Evolutionary conservation across 2,888 invertebrate species (phyloP).

Genomic region (Ophion costatus): DNA sequence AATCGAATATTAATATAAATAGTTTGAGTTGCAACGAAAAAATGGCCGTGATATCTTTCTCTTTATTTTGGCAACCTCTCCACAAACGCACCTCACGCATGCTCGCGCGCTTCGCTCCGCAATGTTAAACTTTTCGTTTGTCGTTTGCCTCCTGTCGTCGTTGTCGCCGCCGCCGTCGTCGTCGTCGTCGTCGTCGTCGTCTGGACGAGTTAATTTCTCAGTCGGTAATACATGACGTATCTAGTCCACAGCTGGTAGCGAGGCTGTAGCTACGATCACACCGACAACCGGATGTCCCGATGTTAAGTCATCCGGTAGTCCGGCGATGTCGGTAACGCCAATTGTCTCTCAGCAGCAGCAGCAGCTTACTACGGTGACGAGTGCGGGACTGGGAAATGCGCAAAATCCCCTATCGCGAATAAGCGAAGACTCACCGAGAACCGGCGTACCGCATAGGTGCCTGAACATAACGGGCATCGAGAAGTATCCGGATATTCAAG

Average conservation of each 20-base stretch:
- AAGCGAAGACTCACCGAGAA: slow-evolving; percentile 85
- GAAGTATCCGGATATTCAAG: slow-evolving; percentile 89
- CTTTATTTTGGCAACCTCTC: too few relatives aligned
- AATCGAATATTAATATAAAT: too few relatives aligned
- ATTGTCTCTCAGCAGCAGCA: slow-evolving; percentile 72
- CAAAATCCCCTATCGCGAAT: slow-evolving; percentile 82
- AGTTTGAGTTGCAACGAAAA: too few relatives aligned
- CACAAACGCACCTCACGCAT: too few relatives aligned
- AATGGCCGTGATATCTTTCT: too few relatives aligned
- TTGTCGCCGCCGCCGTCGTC: not conserved
- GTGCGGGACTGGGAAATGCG: slow-evolving; percentile 58
- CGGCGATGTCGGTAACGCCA: slow-evolving; percentile 70
- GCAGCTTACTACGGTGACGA: slow-evolving; percentile 42
- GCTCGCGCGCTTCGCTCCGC: too few relatives aligned
- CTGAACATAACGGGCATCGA: slow-evolving; percentile 93
- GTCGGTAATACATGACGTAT: slow-evolving; percentile 66
- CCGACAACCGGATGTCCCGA: slow-evolving; percentile 72
- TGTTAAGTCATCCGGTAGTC: slow-evolving; percentile 71
- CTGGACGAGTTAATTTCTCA: not conserved
- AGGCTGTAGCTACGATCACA: slow-evolving; percentile 71
- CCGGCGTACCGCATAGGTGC: slow-evolving; percentile 84
- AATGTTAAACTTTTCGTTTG: slow-evolving; percentile 8
- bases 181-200: not conserved
- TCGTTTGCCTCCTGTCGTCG: not conserved
- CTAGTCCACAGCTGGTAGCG: slow-evolving; percentile 76